Evolutionary conservation across 2,888 invertebrate genomes (phyloP).

Genomic region (Volucella zonaria): DNA sequence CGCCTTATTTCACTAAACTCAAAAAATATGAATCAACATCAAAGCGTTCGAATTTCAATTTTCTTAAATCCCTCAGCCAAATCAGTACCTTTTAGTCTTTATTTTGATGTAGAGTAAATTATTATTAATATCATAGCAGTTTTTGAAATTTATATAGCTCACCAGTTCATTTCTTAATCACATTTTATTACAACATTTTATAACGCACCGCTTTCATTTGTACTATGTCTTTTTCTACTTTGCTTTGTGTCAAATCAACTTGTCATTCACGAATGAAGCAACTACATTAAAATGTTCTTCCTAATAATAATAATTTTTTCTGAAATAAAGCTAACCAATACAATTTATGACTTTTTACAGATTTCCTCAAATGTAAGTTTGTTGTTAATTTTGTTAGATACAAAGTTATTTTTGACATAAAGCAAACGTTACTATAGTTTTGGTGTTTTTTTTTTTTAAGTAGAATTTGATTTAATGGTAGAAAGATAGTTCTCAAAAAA

Average conservation of each 20-base stretch:
- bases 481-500: too few species aligned
- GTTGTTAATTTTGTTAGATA: constrained; percentile 1
- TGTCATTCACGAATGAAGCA: background rate
- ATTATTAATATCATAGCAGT: too few species aligned
- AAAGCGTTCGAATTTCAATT: too few species aligned
- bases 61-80: too few species aligned
- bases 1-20: too few species aligned
- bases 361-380: constrained; percentile 71
- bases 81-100: too few species aligned
- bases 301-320: constrained; percentile 2
- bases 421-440: background rate
- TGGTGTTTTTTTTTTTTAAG: background rate
- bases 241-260: constrained; percentile 10
- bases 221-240: background rate
- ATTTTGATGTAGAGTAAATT: too few species aligned
- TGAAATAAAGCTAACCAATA: constrained; percentile 43
- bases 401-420: constrained; percentile 5
- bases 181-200: too few species aligned
- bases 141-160: background rate
- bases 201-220: background rate
- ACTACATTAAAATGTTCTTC: background rate
- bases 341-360: constrained; percentile 64
- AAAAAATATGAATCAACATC: too few species aligned
- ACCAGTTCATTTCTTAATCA: background rate
- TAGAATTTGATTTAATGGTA: background rate